Base-by-base conservation (phyloP, 2,888 invertebrate genomes). In the Andrena chrysosceles region DNA sequence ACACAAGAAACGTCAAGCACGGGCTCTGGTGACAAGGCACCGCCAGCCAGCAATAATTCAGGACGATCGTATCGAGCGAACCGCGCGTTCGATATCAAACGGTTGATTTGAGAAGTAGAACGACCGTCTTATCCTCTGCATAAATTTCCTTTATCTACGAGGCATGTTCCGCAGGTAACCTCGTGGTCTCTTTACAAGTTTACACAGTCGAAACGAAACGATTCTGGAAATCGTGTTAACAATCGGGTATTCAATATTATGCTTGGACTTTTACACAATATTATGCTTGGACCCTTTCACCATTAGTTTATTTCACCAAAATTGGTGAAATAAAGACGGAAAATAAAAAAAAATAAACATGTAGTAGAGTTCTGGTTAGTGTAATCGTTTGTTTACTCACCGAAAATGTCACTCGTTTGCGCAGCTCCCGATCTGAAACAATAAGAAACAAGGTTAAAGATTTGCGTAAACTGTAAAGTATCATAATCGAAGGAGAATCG, bases 101-200 rank as follows among this genome's bases (percentile, higher is more conserved):
- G 70, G 52, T 59, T 60, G 77, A 64, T 77, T 83, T 72, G 63
- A 75, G 54, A 77, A 75, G 72, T 77, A 66, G 80, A 80, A 80
- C 68, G 33, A 8, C 66, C 60, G 26, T 74, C 78, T 79, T 84
- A 85, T 87, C 86, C 81, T 70, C 69, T 81, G 85, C 85, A 89
- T 90, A 89, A 90, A 90, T 89, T 89, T 87, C 35, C 68, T 87
- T 85, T 86, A 88, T 90, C 88, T 85, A 81, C 85, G 77, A 5
- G 33, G 16, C 62, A 52, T 59, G 26, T 48, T 8, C 23, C 31
- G 16, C 49, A 52, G 31, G 56, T 31, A 54, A 49, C 48, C 33
- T 60, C 68, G 64, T 23, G 67, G 35, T 33, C 31, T 66, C 66
- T 60, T 69, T n/a, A 31, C 26, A 20, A 48, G 4, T 60, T 69